A percentile compares a stretch with the other conserved stretches of the same genome.
Conservation (phyloP, 2,797 vertebrate genomes). For the Acrocephalus scirpaceus region DNA sequence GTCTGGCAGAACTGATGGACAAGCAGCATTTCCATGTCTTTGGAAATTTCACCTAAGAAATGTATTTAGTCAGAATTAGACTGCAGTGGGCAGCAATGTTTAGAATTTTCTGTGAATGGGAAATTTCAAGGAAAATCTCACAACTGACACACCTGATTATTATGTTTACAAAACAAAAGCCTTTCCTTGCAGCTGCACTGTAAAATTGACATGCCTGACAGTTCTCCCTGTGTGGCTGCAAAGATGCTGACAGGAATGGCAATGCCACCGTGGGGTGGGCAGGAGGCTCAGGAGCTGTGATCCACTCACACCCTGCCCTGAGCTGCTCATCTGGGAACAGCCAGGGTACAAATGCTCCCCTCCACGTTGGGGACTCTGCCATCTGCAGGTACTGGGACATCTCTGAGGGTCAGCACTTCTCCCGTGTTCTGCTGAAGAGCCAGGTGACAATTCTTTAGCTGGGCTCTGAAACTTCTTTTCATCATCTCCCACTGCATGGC, state of each 20-base stretch:
- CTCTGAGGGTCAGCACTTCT: background rate
- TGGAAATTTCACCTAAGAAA: background rate
- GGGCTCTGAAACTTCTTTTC: background rate
- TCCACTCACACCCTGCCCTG: background rate
- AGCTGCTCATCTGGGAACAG: background rate
- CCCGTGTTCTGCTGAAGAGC: background rate
- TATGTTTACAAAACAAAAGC: background rate
- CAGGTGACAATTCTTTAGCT: accelerated
- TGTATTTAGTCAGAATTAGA: background rate
- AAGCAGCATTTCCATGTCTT: background rate
- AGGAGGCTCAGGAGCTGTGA: background rate
- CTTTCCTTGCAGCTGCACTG: background rate
- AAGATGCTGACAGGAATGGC: background rate
- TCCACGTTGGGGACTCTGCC: background rate
- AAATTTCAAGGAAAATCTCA: background rate
- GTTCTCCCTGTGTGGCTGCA: accelerated
- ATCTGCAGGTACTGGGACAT: background rate
- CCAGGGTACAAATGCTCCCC: background rate
- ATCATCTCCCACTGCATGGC: background rate
- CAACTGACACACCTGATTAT: background rate
- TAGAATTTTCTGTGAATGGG: background rate
- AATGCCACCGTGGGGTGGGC: background rate
- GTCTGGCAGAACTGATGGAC: background rate
- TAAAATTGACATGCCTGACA: background rate
- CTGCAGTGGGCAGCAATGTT: background rate